Base-by-base conservation (phyloP, 2,113 vertebrate genomes). In the Passer montanus region DNA sequence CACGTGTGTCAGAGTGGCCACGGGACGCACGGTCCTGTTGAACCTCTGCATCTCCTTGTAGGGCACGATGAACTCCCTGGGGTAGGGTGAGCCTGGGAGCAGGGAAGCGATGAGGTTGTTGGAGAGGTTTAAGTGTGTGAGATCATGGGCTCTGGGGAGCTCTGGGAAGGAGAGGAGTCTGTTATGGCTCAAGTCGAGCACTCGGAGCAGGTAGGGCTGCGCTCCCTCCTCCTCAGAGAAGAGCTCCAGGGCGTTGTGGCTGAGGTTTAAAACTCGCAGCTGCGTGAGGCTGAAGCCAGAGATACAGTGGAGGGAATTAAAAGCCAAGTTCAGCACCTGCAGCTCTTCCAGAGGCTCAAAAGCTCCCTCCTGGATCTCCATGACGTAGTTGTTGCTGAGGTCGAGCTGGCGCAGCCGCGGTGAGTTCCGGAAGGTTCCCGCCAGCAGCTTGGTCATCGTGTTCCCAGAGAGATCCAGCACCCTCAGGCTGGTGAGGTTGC, bases 171-270 rank as follows among this genome's bases (percentile, higher is more conserved):
- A 97, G 22, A 98, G 89, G 33, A 98, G 97, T 33, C 97, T 98
- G 95, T 98, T 99, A 80, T 97, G 96, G 96, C 98, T 98, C 76
- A 98, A 93, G 93, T 98, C 98, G 23, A 98, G 97, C 81, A 96
- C 95, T 91, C 96, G 96, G 55, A 99, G 98, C 62, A 89, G 95
- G 89, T 98, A 98, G 52, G 86, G 35, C 23, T 89, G 44, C 0
- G 75, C 75, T 67, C 95, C 87, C 41, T 98, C 93, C 56, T 75
- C 86, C 37, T 62, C 59, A 43, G 91, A 27, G 72, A 99, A 98
- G 84, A 98, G 97, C 94, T 98, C 96, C 43, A 98, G 91, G 41
- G 97, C 97, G 11, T 98, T 99, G 64, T 95, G 89, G 90, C 98
- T 98, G 37, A 98, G 97, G 68, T 98, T 98, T 60, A 98, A 85